Evolutionary conservation across 37 sponge, comb jelly and placozoan species (phyloP).

Genomic region (Hexactinellida sp.): DNA sequence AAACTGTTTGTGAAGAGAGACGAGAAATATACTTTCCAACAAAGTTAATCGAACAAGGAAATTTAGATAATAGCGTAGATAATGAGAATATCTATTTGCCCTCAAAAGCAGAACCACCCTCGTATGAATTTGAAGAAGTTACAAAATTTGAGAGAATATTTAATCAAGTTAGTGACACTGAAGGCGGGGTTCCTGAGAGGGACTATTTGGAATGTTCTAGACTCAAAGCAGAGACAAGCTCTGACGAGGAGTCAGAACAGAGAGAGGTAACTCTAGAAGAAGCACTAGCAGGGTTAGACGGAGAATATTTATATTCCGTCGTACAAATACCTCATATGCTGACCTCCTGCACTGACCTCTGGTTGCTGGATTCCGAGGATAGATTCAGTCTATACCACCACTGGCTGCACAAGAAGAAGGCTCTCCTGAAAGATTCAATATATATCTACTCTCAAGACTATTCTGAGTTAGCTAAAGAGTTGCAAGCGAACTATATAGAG

Average conservation of each 20-base stretch:
- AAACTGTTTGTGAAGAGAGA: background rate
- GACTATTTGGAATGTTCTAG: background rate
- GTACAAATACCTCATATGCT: background rate
- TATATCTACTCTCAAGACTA: background rate
- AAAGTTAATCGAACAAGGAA: background rate
- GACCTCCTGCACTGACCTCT: background rate
- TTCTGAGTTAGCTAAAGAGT: background rate
- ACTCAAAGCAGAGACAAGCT: background rate
- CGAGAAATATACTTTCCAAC: background rate
- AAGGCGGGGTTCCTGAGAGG: too few relatives aligned
- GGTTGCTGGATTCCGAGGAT: background rate
- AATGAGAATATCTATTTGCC: background rate
- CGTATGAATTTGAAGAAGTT: background rate
- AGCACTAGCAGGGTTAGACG: background rate
- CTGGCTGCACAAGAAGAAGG: background rate
- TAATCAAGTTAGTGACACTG: background rate
- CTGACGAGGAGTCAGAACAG: background rate
- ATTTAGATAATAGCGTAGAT: too few relatives aligned
- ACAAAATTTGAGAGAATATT: background rate
- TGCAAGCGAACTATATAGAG: background rate
- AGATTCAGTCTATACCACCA: background rate
- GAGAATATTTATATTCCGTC: background rate
- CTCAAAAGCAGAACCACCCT: too few relatives aligned
- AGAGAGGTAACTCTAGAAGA: background rate
- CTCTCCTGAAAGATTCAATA: background rate